Conservation (phyloP, 2,113 vertebrate species). For the Hystrix cristata region DNA sequence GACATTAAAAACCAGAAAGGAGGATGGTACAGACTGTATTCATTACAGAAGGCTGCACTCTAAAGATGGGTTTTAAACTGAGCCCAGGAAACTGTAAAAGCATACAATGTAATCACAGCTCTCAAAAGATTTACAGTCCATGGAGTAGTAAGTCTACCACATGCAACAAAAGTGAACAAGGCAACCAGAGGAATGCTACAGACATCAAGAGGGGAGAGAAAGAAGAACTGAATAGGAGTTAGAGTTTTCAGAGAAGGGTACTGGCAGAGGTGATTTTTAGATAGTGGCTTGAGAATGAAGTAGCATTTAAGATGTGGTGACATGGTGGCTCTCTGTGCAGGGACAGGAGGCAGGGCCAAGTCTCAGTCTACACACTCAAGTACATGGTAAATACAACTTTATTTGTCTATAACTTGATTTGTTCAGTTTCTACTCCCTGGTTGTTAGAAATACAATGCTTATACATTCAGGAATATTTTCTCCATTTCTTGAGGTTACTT, state of each 20-base stretch:
- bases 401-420: background rate
- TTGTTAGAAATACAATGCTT: rapidly evolving
- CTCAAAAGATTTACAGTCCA: background rate
- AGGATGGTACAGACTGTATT: background rate
- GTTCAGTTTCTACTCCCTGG: background rate
- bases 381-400: background rate
- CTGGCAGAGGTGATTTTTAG: background rate
- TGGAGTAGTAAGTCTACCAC: background rate
- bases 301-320: background rate
- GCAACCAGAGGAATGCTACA: background rate
- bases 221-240: background rate
- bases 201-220: background rate
- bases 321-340: background rate
- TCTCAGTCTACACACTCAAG: background rate
- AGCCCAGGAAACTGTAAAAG: background rate
- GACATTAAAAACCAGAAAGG: background rate
- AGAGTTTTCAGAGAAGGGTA: background rate
- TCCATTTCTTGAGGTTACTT: background rate
- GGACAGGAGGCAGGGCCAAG: rapidly evolving
- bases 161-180: background rate
- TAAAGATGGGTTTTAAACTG: background rate
- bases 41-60: background rate
- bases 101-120: background rate
- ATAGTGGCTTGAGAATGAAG: background rate
- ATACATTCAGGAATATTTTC: background rate